Evolutionary conservation across 2,113 vertebrate genomes (phyloP).

Genomic region (Eupsittula cactorum): DNA sequence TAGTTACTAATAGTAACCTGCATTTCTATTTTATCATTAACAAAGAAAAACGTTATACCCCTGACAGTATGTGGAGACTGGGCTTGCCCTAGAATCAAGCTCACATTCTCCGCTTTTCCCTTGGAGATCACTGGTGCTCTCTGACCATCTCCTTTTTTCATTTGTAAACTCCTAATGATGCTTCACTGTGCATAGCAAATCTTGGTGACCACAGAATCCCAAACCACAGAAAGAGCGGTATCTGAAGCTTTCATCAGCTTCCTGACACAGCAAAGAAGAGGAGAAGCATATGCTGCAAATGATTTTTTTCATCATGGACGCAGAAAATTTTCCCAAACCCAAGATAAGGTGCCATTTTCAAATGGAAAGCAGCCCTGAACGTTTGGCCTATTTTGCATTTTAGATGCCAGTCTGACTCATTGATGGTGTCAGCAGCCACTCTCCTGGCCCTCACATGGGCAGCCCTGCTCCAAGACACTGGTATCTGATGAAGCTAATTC

Average conservation of each 20-base stretch:
- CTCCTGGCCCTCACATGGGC: not conserved
- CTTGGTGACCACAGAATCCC: not conserved
- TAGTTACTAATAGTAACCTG: not conserved
- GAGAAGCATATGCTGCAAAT: not conserved
- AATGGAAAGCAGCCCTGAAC: not conserved
- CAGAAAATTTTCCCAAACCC: not conserved
- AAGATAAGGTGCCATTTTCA: not conserved
- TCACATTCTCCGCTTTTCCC: not conserved
- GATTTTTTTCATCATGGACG: not conserved
- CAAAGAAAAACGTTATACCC: not conserved
- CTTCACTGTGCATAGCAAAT: not conserved
- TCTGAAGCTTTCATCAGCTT: not conserved
- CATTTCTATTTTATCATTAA: not conserved
- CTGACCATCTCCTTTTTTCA: not conserved
- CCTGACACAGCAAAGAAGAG: not conserved
- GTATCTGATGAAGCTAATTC: not conserved
- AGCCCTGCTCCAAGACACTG: not conserved
- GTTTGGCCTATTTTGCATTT: not conserved
- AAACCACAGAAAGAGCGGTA: not conserved
- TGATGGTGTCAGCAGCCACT: not conserved
- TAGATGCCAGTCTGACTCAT: not conserved
- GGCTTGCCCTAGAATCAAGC: not conserved
- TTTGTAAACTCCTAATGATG: not conserved
- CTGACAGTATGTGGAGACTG: not conserved
- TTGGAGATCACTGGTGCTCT: not conserved